Conservation (phyloP, 2,113 vertebrate genomes). For the Alligator sinensis region DNA sequence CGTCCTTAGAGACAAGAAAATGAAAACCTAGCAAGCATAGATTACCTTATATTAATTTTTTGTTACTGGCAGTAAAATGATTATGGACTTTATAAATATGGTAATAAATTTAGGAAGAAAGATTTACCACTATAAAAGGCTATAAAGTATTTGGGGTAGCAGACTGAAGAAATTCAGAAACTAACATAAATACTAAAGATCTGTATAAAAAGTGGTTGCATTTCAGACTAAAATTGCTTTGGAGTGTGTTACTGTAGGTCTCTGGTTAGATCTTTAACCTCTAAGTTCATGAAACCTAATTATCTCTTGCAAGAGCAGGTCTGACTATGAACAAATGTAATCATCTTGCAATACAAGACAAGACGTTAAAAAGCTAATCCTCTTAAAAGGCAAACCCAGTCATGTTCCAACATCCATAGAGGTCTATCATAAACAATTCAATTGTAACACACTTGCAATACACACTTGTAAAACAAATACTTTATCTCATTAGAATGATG, state of each 20-base stretch:
- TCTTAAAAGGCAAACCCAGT: background rate
- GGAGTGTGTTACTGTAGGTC: background rate
- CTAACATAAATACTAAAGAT: background rate
- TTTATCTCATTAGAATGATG: background rate
- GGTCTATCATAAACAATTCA: background rate
- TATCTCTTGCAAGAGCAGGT: background rate
- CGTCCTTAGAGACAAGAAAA: background rate
- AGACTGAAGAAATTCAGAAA: rapidly evolving
- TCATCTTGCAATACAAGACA: rapidly evolving
- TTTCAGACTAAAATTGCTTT: background rate
- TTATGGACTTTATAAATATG: background rate
- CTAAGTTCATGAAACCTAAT: background rate
- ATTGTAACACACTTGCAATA: too few species aligned
- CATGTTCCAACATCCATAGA: background rate
- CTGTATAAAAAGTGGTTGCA: rapidly evolving
- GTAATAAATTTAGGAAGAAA: background rate
- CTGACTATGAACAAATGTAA: rapidly evolving
- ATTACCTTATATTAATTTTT: background rate
- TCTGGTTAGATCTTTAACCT: background rate
- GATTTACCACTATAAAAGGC: background rate
- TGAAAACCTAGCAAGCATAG: background rate
- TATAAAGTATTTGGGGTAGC: background rate
- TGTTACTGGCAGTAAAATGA: background rate
- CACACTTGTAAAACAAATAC: background rate
- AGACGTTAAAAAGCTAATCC: background rate